Percentiles rank a stretch among this genome's conserved stretches.
phyloP scores from a whole-genome alignment of 2,797 vertebrate genomes.

The Enteromius viviparus region DNA sequence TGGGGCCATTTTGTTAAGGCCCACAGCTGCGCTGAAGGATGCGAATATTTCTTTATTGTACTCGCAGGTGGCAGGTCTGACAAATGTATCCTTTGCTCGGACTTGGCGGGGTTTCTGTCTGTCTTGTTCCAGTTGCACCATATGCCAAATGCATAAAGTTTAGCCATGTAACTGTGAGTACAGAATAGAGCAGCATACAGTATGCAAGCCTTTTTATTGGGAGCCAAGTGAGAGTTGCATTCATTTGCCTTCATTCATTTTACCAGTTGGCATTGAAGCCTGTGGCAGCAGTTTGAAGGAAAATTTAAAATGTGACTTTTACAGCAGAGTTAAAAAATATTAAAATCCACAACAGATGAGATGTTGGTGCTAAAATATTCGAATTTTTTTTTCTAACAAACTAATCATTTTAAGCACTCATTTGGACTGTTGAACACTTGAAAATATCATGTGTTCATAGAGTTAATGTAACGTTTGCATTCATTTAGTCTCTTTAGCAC shows the following conservation, averaged over 20 bases:
- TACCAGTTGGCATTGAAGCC: not conserved
- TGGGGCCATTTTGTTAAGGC: constrained; percentile 31
- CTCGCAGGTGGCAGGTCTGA: constrained; percentile 34
- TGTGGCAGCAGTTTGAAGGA: not conserved
- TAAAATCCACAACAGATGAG: not conserved
- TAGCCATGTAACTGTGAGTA: constrained; percentile 28
- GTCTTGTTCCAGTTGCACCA: constrained; percentile 23
- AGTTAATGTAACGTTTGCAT: not conserved
- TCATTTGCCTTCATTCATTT: constrained; percentile 1
- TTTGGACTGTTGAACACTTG: not conserved
- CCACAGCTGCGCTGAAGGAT: constrained; percentile 42
- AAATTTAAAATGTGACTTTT: not conserved
- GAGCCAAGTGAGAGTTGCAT: not conserved
- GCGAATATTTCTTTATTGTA: constrained; percentile 31
- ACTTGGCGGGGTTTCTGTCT: constrained; percentile 16
- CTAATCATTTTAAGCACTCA: not conserved
- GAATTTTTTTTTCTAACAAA: not conserved
- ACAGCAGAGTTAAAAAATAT: not conserved
- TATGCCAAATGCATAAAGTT: constrained; percentile 22
- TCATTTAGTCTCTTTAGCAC: not conserved
- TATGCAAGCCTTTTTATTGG: not conserved
- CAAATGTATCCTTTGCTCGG: constrained; percentile 7
- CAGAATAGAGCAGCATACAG: not conserved
- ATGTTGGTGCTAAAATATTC: not conserved
- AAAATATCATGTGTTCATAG: not conserved